Evolutionary conservation across 2,113 vertebrate species (phyloP), one percentile per base, ranked within the genome.

Genomic region (Thinocorus orbignyianus): DNA sequence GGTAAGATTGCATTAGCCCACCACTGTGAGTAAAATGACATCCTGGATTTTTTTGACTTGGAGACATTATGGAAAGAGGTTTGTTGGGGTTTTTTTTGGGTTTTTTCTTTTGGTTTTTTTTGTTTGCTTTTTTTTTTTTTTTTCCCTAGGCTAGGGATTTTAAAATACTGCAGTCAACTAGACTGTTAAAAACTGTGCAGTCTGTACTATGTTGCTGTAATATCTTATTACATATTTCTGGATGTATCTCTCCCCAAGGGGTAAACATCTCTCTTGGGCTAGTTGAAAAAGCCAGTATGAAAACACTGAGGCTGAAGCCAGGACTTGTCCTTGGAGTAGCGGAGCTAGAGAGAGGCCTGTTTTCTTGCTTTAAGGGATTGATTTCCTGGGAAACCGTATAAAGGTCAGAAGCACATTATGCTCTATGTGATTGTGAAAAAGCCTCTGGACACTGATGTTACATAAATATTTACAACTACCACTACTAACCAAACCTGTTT

Each of bases 381-480:
- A 95, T 89, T 91, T 96, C 90, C 70, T 82, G 90, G 87, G 87
- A 93, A 96, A 96, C 58, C 66, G 70, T 49, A 82, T 85, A 95
- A 97, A 94, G 96, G 66, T 91, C 84, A 92, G 86, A 93, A 74
- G 61, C 26, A 85, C 9, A 51, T 79, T 52, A 83, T 69, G 54
- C n/a, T 90, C 81, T 65, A 41, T 46, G 58, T 3, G n/a, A 69
- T 46, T 90, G 62, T 87, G 93, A 90, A 92, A 95, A 95, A 81
- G 54, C n/a, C 66, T 93, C 70, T 94, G 62, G 81, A 94, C 69
- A 79, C 23, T 80, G 57, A 65, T 26, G 17, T 58, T 80, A 86
- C 52, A 72, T 66, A 89, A 96, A 92, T 92, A 95, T 89, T 97
- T 93, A 92, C 18, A 58, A 76, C 31, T 62, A 80, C 9, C 25